Evolutionary conservation across 2,113 vertebrate species (phyloP), one percentile per base, ranked within the genome.

Genomic region (Spea bombifrons): DNA sequence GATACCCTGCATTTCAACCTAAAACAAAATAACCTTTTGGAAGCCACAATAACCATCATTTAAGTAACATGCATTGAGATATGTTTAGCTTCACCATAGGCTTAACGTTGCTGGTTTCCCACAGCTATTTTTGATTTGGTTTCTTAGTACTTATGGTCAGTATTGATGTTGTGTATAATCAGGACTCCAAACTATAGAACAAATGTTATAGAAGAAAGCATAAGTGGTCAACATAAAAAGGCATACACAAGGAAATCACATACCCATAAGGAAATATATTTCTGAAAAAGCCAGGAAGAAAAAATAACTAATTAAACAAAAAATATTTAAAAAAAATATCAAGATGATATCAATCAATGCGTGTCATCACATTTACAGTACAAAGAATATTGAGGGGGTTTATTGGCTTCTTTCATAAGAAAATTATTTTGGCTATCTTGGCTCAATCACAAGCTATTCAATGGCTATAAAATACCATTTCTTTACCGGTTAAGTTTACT

Each of bases 101-200:
- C 59, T 52, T 76, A 46, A 48, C 50, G 46, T 75, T 75, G 74
- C 17, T 68, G 75, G 75, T 76, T 50, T 76, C 75, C 75, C 75
- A 76, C 75, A 68, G 49, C 65, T 76, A 76, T 76, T 67, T 68
- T 59, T 76, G 66, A 57, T 76, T 4, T 76, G 66, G 57, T 66
- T 66, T 76, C 49, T 17, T 76, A 76, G 75, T 76, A 76, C 64
- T 76, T 76, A 76, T 76, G 75, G 75, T 76, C 75, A 68, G 65
- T 57, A 59, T 50, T 57, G 15, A 68, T 76, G 75, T 53, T 69
- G n/a, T 17, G 75, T 76, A n/a, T 52, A 76, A 66, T 76, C 75
- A 68, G 66, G 52, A 76, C 55, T 68, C 65, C 75, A 57, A 52
- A 76, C 75, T 68, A 68, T 68, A 76, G 50, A 68, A 50, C 8